Conservation (phyloP, 1,140 invertebrate genomes). For the Leptopilina boulardi region DNA sequence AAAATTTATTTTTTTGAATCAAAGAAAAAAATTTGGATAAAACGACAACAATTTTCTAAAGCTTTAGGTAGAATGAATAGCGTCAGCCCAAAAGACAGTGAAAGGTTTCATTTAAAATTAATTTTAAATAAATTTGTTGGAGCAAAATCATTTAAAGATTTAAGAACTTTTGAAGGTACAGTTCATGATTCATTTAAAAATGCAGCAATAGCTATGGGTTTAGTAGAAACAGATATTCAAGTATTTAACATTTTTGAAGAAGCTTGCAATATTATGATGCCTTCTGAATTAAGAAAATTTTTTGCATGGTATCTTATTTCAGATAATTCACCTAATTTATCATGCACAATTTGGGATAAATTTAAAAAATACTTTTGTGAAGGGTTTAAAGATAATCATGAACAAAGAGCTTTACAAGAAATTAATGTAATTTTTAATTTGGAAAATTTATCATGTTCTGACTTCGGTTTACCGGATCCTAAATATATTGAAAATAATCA, state of each 20-base stretch:
- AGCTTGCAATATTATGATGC: neutral
- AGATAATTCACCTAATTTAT: neutral
- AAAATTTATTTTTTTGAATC: slow-evolving; percentile 50
- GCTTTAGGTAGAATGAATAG: slow-evolving; percentile 41
- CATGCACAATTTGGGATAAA: neutral
- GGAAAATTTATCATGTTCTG: neutral
- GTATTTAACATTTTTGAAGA: too few relatives aligned
- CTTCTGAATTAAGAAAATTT: neutral
- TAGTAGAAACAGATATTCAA: too few relatives aligned
- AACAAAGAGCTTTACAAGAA: slow-evolving; percentile 3
- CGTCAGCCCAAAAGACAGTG: slow-evolving; percentile 44
- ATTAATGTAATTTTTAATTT: slow-evolving; percentile 26
- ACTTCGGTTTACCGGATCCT: slow-evolving; percentile 10
- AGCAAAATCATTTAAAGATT: slow-evolving; percentile 49
- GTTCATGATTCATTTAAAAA: slow-evolving; percentile 50
- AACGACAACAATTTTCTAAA: slow-evolving; percentile 43
- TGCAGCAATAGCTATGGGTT: slow-evolving; percentile 40
- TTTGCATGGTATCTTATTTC: neutral
- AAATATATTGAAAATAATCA: neutral
- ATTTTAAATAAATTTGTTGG: slow-evolving; percentile 53
- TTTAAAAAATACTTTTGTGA: slow-evolving; percentile 22
- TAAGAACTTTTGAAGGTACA: slow-evolving; percentile 47
- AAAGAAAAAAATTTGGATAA: slow-evolving; percentile 34
- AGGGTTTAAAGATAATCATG: slow-evolving; percentile 13
- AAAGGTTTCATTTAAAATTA: slow-evolving; percentile 53